Evolutionary conservation across 2,888 invertebrate species (phyloP), one percentile per base, ranked within the genome.

Genomic region (Sesia bembeciformis): DNA sequence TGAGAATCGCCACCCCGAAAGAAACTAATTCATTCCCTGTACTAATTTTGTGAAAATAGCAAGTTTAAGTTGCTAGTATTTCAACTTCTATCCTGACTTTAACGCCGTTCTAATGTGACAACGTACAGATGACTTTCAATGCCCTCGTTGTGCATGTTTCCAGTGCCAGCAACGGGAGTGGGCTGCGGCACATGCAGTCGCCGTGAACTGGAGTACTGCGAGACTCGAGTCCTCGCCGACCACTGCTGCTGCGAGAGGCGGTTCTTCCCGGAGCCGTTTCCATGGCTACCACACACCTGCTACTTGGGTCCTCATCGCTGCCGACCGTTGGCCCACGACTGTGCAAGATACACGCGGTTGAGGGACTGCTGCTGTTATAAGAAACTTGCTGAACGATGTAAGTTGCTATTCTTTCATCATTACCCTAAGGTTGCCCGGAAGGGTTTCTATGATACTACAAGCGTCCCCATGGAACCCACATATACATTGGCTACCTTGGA

Each of bases 241-340:
- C 87, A 88, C 80, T 87, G 87, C 76, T 87, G 88, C 77, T 88
- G 86, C 77, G 87, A 88, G 74, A 91, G 93, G 62, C 89, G 88
- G 68, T 88, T 90, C 72, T 86, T 91, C 71, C 90, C 90, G 56
- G 94, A 93, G 82, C 90, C 91, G 43, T 91, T 93, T 71, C 92
- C 91, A 39, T 93, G 92, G 85, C 90, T 93, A 62, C 92, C 93
- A 60, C 94, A 94, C 81, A 91, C 92, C 2, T 94, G 94, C 80
- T 93, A 91, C 78, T 70, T 92, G 65, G 93, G 93, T 49, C 87
- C 91, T 54, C 85, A 85, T 66, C 87, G 91, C 65, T 93, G 93
- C 77, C 80, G 83, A 62, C 90, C 93, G 43, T 78, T 90, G 39
- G 92, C 91, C 3, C 81, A 76, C 53, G 91, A 93, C 81, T 94